Percentiles rank a stretch among this genome's conserved stretches.
phyloP scores from a whole-genome alignment of 1,140 invertebrate species.

The Aphis gossypii region DNA sequence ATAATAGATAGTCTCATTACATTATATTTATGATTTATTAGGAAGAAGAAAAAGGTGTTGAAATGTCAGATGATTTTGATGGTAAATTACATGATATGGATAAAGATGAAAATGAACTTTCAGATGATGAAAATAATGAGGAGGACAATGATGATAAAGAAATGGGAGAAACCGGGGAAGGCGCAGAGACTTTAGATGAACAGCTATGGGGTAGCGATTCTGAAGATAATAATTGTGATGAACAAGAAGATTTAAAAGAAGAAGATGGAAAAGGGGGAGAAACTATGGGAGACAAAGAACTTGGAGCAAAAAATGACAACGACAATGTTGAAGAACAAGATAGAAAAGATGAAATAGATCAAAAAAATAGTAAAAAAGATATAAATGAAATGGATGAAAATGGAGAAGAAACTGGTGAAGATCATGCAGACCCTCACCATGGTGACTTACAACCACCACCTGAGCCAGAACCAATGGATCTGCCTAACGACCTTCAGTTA shows the following conservation, averaged over 20 bases:
- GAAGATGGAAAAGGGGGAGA: conserved; percentile 67
- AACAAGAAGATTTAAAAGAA: conserved; percentile 66
- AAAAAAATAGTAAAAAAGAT: conserved; percentile 73
- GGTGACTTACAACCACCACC: conserved; percentile 72
- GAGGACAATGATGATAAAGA: conserved; percentile 87
- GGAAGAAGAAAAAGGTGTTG: conserved; percentile 92
- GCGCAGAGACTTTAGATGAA: conserved; percentile 77
- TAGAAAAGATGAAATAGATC: conserved; percentile 66
- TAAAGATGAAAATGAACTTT: conserved; percentile 71
- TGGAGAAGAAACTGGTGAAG: conserved; percentile 79
- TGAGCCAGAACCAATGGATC: conserved; percentile 83
- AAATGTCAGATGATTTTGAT: conserved; percentile 94
- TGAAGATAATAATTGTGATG: conserved; percentile 73
- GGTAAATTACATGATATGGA: conserved; percentile 85
- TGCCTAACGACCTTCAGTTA: conserved; percentile 85
- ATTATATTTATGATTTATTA: conserved; percentile 60
- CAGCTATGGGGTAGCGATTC: conserved; percentile 83
- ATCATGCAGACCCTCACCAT: conserved; percentile 87
- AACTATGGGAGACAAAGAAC: conserved; percentile 66
- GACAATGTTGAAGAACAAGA: conserved; percentile 68
- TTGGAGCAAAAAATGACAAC: conserved; percentile 69
- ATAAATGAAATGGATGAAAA: conserved; percentile 83
- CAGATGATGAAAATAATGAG: conserved; percentile 71
- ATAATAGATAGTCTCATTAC: background rate
- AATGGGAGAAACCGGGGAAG: conserved; percentile 91